Evolutionary conservation across 2,888 invertebrate species (phyloP).

Genomic region (Archaeoteleia sp.): DNA sequence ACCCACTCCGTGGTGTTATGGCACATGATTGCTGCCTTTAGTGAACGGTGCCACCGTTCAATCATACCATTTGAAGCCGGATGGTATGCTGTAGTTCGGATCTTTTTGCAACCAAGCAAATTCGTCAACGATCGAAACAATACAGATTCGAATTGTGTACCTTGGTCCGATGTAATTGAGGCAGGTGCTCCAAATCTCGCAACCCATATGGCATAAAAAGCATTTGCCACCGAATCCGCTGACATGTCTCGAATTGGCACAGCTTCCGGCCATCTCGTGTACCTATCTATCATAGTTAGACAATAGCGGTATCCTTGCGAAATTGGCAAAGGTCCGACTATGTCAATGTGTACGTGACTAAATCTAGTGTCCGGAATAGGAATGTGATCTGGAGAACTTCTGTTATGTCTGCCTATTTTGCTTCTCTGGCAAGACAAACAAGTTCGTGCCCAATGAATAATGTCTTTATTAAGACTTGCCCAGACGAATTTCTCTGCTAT

Average conservation of each 20-base stretch:
- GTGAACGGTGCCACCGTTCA: constrained; percentile 59
- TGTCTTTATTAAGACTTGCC: constrained; percentile 19
- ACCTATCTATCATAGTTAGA: constrained; percentile 65
- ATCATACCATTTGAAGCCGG: constrained; percentile 55
- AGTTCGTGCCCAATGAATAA: constrained; percentile 9
- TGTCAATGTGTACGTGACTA: constrained; percentile 49
- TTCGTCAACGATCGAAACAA: constrained; percentile 48
- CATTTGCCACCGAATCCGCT: constrained; percentile 17
- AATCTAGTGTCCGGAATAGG: constrained; percentile 18
- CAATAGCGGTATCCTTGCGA: constrained; percentile 60
- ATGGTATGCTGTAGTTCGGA: constrained; percentile 39
- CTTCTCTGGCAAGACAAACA: constrained; percentile 19
- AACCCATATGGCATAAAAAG: constrained; percentile 23
- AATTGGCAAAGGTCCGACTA: constrained; percentile 63
- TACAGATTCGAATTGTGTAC: constrained; percentile 47
- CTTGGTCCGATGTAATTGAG: constrained; percentile 18
- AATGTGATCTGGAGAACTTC: constrained; percentile 4
- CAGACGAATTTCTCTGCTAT: constrained; percentile 21
- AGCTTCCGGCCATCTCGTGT: constrained; percentile 54
- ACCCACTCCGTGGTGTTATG: constrained; percentile 50
- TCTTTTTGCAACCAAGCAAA: constrained; percentile 43
- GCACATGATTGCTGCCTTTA: constrained; percentile 58
- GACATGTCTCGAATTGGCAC: background rate
- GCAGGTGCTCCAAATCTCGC: constrained; percentile 26
- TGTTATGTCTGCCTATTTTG: constrained; percentile 18